Evolutionary conservation across 2,113 vertebrate species (phyloP).

Genomic region (Vulpes vulpes): DNA sequence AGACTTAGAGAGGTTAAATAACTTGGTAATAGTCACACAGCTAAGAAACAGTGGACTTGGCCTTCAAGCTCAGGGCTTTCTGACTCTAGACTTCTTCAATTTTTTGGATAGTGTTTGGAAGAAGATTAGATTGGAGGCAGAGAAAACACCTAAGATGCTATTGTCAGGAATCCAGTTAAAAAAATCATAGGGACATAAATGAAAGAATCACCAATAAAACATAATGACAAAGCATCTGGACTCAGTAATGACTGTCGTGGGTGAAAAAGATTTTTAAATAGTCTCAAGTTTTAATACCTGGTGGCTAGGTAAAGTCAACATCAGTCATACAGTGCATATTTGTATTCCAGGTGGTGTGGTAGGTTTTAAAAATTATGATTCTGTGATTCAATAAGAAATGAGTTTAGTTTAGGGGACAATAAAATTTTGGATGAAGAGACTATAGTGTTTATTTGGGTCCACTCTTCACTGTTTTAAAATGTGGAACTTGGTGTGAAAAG

Average conservation of each 20-base stretch:
- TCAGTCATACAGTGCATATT: neutral
- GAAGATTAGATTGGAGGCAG: neutral
- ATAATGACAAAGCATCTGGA: neutral
- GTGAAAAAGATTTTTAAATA: neutral
- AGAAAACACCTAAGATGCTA: neutral
- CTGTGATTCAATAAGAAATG: neutral
- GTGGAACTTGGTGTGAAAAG: neutral
- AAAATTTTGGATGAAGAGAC: conserved; percentile 33
- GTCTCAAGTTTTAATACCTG: neutral
- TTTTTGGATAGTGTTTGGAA: conserved; percentile 23
- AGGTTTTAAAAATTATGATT: conserved; percentile 39
- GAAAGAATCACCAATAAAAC: neutral
- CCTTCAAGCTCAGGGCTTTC: neutral
- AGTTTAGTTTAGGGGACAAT: conserved; percentile 30
- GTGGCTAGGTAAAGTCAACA: neutral
- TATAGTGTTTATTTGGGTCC: conserved; percentile 43
- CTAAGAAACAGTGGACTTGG: neutral
- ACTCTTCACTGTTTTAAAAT: conserved; percentile 41
- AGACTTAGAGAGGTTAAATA: conserved; percentile 37
- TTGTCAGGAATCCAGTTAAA: neutral
- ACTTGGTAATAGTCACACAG: neutral
- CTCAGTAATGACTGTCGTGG: neutral
- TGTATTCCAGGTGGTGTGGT: neutral
- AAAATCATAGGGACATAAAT: neutral
- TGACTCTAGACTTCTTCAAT: neutral